Base-by-base conservation (phyloP, 2,888 invertebrate genomes). In the Ceratothoa steindachneri region DNA sequence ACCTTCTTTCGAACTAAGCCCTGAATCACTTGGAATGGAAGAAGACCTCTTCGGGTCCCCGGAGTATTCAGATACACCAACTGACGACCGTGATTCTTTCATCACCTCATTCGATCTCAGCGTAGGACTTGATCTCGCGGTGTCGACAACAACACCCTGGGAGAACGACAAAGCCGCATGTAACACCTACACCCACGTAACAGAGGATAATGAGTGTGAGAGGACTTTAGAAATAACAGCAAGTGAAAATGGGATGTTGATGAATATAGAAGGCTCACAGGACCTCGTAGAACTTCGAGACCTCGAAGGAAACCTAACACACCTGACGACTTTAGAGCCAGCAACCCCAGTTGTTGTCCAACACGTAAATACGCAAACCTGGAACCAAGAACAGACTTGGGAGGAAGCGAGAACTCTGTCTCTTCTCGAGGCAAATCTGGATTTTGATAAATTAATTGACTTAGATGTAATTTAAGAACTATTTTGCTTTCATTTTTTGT, bases 361-460 rank as follows among this genome's bases (percentile, higher is more conserved):
- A 53, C 76, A 79, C 55, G 76, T 76, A 15, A 75, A 78, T 52
- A 72, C 74, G 7, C 71, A 71, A 15, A n/a, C 52, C 3, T 78
- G 78, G 78, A 75, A 71, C 0, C 72, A 75, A 30, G 76, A 76
- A n/a, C 66, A 67, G 41, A 73, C 64, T 41, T 80, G 80, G 80
- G 80, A 80, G 64, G 78, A 78, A 65, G 53, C 71, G 51, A 74
- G 70, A 31, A 76, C 80, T 1, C 72, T 80, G n/a, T 76, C 77
- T 24, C 67, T 78, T 30, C 75, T 80, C 12, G 80, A 80, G 30
- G 76, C 80, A 60, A 78, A 77, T 64, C 73, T 80, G 27, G 80
- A 80, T 73, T 75, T 80, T 52, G 80, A 80, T 30, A 76, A 78
- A 52, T 71, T 80, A n/a, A 78, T 80, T 53, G 80, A 78, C 30